Percentiles rank a stretch among this genome's conserved stretches.
Conservation (phyloP, 2,888 invertebrate genomes). For the Drosophila prostipennis region DNA sequence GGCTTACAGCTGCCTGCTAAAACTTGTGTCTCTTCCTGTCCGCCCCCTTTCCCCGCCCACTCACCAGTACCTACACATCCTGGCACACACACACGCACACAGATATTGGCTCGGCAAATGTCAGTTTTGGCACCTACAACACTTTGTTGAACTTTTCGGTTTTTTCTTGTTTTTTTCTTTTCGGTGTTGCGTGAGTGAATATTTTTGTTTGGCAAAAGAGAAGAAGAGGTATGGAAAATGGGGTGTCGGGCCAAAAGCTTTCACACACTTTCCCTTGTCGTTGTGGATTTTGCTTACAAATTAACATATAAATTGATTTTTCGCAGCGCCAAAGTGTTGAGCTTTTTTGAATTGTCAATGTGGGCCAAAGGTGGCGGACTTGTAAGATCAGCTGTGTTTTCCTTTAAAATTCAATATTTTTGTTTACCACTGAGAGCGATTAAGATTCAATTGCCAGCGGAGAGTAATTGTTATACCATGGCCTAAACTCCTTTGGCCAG, state of each 20-base stretch:
- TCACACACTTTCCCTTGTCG: constrained; percentile 36
- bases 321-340: constrained; percentile 59
- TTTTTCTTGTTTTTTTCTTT: constrained; percentile 30
- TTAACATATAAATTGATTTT: constrained; percentile 81
- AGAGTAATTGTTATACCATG: constrained; percentile 20
- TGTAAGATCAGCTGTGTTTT: constrained; percentile 21
- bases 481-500: constrained; percentile 5
- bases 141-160: constrained; percentile 39
- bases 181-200: constrained; percentile 50
- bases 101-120: constrained; percentile 57
- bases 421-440: constrained; percentile 11
- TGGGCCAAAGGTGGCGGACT: constrained; percentile 17
- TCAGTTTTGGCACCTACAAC: constrained; percentile 72
- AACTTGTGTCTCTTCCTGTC: constrained; percentile 44
- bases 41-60: constrained; percentile 9
- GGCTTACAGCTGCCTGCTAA: constrained; percentile 62
- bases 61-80: constrained; percentile 11
- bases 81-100: constrained; percentile 8
- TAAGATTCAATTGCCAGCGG: constrained; percentile 22
- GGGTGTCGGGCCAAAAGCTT: constrained; percentile 36
- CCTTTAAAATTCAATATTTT: constrained; percentile 8
- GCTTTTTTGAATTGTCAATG: constrained; percentile 58
- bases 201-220: constrained; percentile 57
- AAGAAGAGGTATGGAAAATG: neutral
- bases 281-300: constrained; percentile 67